phyloP scores from a whole-genome alignment of 2,797 vertebrate genomes.

The Falco rusticolus region DNA sequence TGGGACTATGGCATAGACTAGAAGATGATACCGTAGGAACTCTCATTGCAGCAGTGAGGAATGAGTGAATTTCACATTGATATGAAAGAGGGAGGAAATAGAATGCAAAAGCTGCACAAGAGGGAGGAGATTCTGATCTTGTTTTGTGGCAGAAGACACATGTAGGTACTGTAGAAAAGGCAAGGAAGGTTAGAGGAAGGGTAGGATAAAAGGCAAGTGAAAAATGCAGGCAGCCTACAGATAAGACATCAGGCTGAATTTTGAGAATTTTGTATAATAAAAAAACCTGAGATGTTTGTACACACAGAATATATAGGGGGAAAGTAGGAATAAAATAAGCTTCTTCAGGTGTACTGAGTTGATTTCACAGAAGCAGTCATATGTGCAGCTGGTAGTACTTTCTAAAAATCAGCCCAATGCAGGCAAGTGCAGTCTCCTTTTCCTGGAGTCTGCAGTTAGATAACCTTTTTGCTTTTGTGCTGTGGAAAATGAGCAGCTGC shows the following conservation, averaged over 20 bases:
- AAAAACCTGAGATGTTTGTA: neutral
- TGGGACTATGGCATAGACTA: neutral
- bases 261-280: neutral
- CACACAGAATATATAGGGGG: too few species aligned
- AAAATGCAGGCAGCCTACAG: neutral
- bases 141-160: neutral
- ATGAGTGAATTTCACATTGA: neutral
- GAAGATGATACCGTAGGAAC: neutral
- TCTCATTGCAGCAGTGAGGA: neutral
- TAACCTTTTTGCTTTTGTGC: neutral
- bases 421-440: neutral
- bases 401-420: neutral
- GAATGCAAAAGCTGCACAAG: neutral
- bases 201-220: neutral
- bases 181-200: neutral
- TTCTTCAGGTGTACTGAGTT: neutral
- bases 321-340: neutral
- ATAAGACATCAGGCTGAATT: fast-evolving
- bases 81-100: neutral
- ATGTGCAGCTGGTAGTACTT: neutral
- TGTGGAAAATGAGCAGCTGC: neutral
- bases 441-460: neutral
- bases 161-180: neutral
- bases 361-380: neutral
- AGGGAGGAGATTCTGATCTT: neutral